These are phyloP conservation scores for Dioctria rufipes DNA, from an alignment of 2,888 invertebrate species.

Conservation along the genomic window DNA sequence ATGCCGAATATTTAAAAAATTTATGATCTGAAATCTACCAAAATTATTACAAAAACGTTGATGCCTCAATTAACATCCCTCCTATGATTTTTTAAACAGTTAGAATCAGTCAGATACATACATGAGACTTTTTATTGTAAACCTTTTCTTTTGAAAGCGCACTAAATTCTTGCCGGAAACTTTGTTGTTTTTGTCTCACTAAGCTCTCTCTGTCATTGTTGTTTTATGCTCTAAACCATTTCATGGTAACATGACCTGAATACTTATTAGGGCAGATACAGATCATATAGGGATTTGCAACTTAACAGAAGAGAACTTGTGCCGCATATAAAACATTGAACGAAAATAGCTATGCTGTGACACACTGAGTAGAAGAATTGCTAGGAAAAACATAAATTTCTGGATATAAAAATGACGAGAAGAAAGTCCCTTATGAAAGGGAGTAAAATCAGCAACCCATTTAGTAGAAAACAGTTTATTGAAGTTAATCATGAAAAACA, in stretches of 20 bases:
- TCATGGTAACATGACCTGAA: too few relatives aligned
- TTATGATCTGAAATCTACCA: too few relatives aligned
- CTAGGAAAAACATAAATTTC: slow-evolving; percentile 41
- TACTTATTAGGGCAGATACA: slow-evolving; percentile 53
- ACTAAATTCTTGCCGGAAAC: background rate
- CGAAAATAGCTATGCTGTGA: slow-evolving; percentile 36
- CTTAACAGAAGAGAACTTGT: slow-evolving; percentile 57
- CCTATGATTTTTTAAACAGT: too few relatives aligned
- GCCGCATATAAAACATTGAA: slow-evolving; percentile 56
- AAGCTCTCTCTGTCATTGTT: too few relatives aligned
- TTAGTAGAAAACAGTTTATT: background rate
- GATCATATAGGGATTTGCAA: slow-evolving; percentile 58
- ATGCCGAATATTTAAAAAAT: too few relatives aligned
- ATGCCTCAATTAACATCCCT: too few relatives aligned
- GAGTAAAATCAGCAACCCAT: background rate
- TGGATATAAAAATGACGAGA: slow-evolving; percentile 20
- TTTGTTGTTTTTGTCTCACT: too few relatives aligned
- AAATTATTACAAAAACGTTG: too few relatives aligned
- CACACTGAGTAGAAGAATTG: slow-evolving; percentile 14
- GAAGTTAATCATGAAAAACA: background rate
- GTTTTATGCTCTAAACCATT: too few relatives aligned
- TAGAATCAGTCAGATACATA: too few relatives aligned
- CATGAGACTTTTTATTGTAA: background rate
- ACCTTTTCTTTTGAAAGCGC: slow-evolving; percentile 36
- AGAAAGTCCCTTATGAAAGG: background rate